A percentile compares a stretch with the other conserved stretches of the same genome.
Evolutionary conservation across 2,113 vertebrate species (phyloP).

Genomic region (Gulo gulo): DNA sequence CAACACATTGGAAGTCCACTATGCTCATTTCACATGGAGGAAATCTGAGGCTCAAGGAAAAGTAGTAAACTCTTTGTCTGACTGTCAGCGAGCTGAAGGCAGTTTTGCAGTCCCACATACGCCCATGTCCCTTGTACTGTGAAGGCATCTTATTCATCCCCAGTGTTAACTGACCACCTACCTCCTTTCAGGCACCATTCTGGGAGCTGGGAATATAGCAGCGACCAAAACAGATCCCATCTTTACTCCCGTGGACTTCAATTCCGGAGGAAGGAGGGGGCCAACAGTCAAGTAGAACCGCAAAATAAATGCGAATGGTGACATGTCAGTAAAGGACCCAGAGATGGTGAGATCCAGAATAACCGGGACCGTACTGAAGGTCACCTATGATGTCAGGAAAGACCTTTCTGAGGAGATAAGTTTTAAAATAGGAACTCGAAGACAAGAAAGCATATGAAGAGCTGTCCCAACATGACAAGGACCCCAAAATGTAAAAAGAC

Average conservation of each 20-base stretch:
- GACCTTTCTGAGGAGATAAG: neutral
- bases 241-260: neutral
- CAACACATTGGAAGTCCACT: neutral
- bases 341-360: neutral
- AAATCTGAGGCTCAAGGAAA: neutral
- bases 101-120: neutral
- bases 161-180: fast-evolving
- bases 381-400: neutral
- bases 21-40: neutral
- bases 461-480: neutral
- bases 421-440: neutral
- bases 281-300: neutral
- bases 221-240: neutral
- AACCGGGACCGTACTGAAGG: neutral
- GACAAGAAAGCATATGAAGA: neutral
- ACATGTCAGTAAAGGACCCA: neutral
- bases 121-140: fast-evolving
- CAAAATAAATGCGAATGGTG: neutral
- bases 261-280: neutral
- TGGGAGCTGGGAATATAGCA: neutral
- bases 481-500: neutral
- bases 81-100: neutral
- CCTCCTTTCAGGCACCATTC: neutral
- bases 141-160: neutral
- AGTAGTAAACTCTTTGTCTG: neutral